Base-by-base conservation (phyloP, 2,113 vertebrate species). In the Poecilia latipinna region DNA sequence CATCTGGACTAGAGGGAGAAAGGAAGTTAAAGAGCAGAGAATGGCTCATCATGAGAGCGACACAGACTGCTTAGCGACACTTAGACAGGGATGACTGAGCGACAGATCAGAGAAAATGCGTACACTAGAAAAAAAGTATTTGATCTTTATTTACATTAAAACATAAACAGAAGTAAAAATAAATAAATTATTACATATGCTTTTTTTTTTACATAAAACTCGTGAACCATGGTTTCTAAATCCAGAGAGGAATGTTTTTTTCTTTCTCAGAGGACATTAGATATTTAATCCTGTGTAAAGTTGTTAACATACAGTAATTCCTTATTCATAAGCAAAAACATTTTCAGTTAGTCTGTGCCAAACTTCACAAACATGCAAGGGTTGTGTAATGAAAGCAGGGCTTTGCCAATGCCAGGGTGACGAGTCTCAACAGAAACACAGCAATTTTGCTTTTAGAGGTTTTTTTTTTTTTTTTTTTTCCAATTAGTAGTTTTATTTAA, bases 271-370 rank as follows among this genome's bases (percentile, higher is more conserved):
- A 65, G 67, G 75, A 86, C 84, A 82, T 92, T 88, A 69, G 82
- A 93, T 84, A 88, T 91, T 93, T 93, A 93, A 94, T 93, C 93
- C 89, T 71, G 65, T 35, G 68, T 82, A 63, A 75, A 82, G 89
- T 87, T 90, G 86, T 89, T 82, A 88, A 84, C 82, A 84, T 63
- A 87, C 82, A 87, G 80, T 91, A 91, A 92, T 90, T 86, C 77
- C 61, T 74, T 78, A 85, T 86, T 90, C 91, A 91, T 90, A 83
- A 91, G 82, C 81, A 68, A 85, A 85, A 87, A 89, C 79, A 88
- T 86, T 93, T 85, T 89, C 51, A 79, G 82, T 74, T 29, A 61
- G 70, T 44, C 71, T 4, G 37, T 85, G 86, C 88, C 86, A 88
- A 86, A 82, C 74, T 29, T 77, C 63, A 82, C 82, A 89, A 83